Percentiles rank a stretch among this genome's conserved stretches.
These are phyloP conservation scores for Bembecia ichneumoniformis DNA, from an alignment of 2,888 invertebrate genomes.

Conservation along the genomic window DNA sequence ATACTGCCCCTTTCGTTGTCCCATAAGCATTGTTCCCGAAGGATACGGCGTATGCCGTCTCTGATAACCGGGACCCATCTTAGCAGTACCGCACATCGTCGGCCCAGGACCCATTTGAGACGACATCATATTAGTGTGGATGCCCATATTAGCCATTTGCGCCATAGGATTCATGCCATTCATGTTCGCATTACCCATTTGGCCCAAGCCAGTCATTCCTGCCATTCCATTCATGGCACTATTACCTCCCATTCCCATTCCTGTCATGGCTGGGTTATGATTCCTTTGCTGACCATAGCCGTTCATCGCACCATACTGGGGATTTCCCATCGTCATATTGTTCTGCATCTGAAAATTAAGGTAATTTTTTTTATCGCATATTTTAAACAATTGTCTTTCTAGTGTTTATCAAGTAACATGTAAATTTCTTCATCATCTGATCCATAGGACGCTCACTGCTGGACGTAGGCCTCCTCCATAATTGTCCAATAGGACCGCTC, in stretches of 20 bases:
- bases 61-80: conserved; percentile 80
- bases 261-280: conserved; percentile 70
- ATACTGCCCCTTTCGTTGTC: conserved; percentile 80
- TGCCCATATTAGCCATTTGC: conserved; percentile 82
- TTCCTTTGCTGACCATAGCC: conserved; percentile 73
- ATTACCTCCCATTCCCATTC: conserved; percentile 71
- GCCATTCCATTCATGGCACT: conserved; percentile 61
- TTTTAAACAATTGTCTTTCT: too few species aligned
- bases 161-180: conserved; percentile 82
- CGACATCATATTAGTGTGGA: conserved; percentile 79
- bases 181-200: conserved; percentile 75
- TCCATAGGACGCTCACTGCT: too few species aligned
- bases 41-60: conserved; percentile 90
- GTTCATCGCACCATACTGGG: conserved; percentile 75
- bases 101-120: conserved; percentile 78
- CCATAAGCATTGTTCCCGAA: conserved; percentile 87
- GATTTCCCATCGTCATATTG: conserved; percentile 75
- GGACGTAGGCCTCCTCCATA: too few species aligned
- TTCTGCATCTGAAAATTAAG: conserved; percentile 73
- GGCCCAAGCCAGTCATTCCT: conserved; percentile 75
- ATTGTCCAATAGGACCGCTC: too few species aligned
- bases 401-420: too few species aligned
- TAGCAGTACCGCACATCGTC: conserved; percentile 77
- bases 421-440: too few species aligned
- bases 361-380: neutral